Percentiles rank a stretch among this genome's conserved stretches.
Conservation (phyloP, 2,888 invertebrate genomes). For the Drosophila colorata region DNA sequence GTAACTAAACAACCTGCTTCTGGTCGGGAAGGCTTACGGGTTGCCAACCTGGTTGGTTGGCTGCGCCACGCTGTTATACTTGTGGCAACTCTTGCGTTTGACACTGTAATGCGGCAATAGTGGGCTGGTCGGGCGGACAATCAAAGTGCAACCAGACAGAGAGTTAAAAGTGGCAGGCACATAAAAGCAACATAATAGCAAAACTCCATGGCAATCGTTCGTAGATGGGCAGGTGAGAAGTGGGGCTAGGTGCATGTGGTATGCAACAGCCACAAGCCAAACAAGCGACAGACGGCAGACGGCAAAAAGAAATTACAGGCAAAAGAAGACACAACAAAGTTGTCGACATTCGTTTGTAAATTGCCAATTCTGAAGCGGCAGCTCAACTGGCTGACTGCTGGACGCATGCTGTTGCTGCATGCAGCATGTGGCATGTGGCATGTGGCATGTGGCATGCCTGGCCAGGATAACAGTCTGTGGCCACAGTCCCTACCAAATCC, state of each 20-base stretch:
- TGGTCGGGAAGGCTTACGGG: slow-evolving; percentile 10
- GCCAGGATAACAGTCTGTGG: slow-evolving; percentile 53
- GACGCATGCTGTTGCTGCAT: slow-evolving; percentile 6
- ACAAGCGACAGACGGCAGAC: slow-evolving; percentile 65
- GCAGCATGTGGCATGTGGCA: slow-evolving; percentile 1
- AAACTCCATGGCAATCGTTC: slow-evolving; percentile 29
- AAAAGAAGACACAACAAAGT: slow-evolving; percentile 58
- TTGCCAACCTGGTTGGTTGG: slow-evolving; percentile 1
- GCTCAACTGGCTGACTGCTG: slow-evolving; percentile 11
- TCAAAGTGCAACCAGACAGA: slow-evolving; percentile 65
- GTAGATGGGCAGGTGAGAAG: neutral
- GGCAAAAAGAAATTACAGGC: slow-evolving; percentile 65
- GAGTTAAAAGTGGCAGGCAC: slow-evolving; percentile 60
- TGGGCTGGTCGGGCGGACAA: slow-evolving; percentile 38
- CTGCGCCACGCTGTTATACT: slow-evolving; percentile 7
- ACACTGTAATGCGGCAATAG: slow-evolving; percentile 48
- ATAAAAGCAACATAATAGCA: slow-evolving; percentile 57
- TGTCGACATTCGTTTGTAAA: slow-evolving; percentile 55
- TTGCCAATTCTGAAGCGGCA: slow-evolving; percentile 35
- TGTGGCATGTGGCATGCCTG: slow-evolving; percentile 16
- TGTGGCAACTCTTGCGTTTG: slow-evolving; percentile 59
- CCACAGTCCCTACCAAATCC: slow-evolving; percentile 24
- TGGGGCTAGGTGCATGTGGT: neutral
- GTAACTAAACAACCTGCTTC: slow-evolving; percentile 23
- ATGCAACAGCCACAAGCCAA: slow-evolving; percentile 65